Conservation (phyloP, 2,888 invertebrate genomes). For the Heliconius ismenius region DNA sequence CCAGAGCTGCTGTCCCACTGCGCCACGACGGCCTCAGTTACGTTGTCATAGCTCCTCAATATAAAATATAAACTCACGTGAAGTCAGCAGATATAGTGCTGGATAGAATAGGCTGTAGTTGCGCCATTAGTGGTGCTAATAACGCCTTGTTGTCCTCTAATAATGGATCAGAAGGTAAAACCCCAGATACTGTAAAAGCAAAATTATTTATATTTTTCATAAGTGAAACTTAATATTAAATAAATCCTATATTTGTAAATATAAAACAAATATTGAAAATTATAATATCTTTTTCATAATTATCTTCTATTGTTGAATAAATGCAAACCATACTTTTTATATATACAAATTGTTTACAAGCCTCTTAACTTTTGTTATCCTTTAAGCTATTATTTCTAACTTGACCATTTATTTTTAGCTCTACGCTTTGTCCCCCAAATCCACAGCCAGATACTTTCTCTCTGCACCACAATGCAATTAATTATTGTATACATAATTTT, state of each 20-base stretch:
- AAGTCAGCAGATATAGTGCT: conserved; percentile 62
- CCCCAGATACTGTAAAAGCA: conserved; percentile 47
- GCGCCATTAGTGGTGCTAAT: conserved; percentile 77
- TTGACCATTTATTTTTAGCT: not conserved
- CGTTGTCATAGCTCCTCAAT: not conserved
- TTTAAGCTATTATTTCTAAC: not conserved
- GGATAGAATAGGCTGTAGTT: conserved; percentile 76
- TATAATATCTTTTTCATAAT: not conserved
- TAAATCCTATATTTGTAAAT: not conserved
- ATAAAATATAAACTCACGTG: conserved; percentile 51
- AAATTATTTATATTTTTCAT: not conserved
- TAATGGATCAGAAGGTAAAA: conserved; percentile 81
- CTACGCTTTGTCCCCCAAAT: not conserved
- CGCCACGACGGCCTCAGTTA: not conserved
- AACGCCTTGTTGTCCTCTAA: conserved; percentile 83
- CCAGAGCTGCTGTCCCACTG: not conserved
- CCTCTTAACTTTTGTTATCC: not conserved
- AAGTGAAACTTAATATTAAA: not conserved
- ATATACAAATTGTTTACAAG: no score
- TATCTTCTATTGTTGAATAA: not conserved
- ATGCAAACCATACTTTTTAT: no score
- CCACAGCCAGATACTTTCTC: not conserved
- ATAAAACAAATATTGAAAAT: not conserved
- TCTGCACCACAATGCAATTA: not conserved
- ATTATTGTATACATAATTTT: not conserved